Evolutionary conservation across 2,888 invertebrate species (phyloP), one percentile per base, ranked within the genome.

Genomic region (Agonopterix heracliana): DNA sequence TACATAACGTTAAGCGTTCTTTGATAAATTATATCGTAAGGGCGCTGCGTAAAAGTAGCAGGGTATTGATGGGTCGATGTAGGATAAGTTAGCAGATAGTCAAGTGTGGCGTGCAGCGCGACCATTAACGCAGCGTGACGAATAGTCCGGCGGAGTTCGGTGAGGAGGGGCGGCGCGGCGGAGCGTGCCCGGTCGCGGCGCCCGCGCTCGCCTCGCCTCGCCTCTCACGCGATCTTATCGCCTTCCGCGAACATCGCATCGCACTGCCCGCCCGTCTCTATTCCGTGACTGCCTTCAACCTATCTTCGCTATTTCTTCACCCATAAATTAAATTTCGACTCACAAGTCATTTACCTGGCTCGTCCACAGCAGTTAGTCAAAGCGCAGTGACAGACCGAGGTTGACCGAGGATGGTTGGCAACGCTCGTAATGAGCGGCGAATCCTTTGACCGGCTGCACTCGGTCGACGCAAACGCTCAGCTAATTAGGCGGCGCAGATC

Each of bases 81-180:
- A 60, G 68, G 66, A 68, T 73, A 70, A 74, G 68, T 68, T 70
- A 69, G 72, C 70, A 77, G 78, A 82, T 81, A 83, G 85, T 83
- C 78, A 77, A 83, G 81, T 79, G 78, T 87, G 64, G 88, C 88
- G 88, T 88, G 88, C 68, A 68, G 65, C 57, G 73, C 70, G 66
- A 70, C 80, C 81, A 87, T 88, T 88, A 88, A 87, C 85, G 83
- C 88, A 85, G 81, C 81, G 86, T 85, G 83, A 86, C 86, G 85
- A 81, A 83, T 83, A 73, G 81, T 79, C 83, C 81, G 63, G 74
- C 70, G 63, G 66, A 67, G 71, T 70, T 65, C 60, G 57, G 59
- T 63, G 58, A n/a, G 52, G 55, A 54, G 53, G 60, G 57, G 50
- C 11, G 66, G 65, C 53, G 61, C 57, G 54, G 55, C 59, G 66